These are phyloP conservation scores for Muscina levida DNA, from an alignment of 2,888 invertebrate species.

Conservation along the genomic window DNA sequence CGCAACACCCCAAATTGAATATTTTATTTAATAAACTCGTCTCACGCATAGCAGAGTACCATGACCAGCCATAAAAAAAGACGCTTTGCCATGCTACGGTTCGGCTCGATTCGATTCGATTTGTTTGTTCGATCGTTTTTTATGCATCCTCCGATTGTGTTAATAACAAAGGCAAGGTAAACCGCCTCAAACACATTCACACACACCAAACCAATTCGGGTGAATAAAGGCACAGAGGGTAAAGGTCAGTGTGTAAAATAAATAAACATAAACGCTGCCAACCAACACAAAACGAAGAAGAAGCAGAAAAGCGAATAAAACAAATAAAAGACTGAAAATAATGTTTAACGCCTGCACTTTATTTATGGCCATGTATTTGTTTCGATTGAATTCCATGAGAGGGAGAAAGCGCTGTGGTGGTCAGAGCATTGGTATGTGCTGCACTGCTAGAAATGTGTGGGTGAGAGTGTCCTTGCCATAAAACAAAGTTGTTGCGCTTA, in stretches of 20 bases:
- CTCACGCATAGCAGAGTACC: conserved; percentile 10
- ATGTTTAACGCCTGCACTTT: conserved; percentile 67
- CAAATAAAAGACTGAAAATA: conserved; percentile 39
- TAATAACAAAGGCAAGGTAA: conserved; percentile 20
- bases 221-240: background rate
- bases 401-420: background rate
- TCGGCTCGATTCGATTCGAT: background rate
- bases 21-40: conserved; percentile 47
- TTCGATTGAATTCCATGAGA: conserved; percentile 21
- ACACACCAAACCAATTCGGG: no score
- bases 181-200: background rate
- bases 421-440: no score
- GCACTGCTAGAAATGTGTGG: conserved; percentile 31
- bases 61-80: background rate
- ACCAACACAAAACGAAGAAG: background rate
- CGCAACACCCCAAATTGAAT: conserved; percentile 31
- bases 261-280: conserved; percentile 30
- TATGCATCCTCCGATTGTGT: background rate
- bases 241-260: conserved; percentile 59
- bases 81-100: conserved; percentile 1
- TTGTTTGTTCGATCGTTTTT: background rate
- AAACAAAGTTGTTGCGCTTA: conserved; percentile 34
- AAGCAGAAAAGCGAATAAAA: conserved; percentile 14
- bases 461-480: conserved; percentile 36
- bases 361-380: conserved; percentile 50